phyloP scores from a whole-genome alignment of 2,113 vertebrate species.

The Chionomys nivalis region DNA sequence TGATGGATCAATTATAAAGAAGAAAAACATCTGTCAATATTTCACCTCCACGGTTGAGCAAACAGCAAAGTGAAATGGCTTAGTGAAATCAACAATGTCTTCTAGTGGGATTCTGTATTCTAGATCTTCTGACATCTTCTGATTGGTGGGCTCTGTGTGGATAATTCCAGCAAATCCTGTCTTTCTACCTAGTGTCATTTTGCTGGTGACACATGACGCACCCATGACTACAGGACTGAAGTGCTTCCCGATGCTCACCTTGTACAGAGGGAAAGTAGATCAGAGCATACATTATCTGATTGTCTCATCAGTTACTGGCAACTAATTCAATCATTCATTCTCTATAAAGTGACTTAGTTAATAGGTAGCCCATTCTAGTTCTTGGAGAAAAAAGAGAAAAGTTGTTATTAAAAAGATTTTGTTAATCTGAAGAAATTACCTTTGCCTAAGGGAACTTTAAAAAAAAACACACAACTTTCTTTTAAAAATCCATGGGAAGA shows the following conservation, averaged over 20 bases:
- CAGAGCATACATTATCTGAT: not conserved
- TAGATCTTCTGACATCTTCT: not conserved
- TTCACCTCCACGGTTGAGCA: constrained; percentile 19
- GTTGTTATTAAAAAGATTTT: not conserved
- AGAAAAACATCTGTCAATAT: not conserved
- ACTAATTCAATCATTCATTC: constrained; percentile 35
- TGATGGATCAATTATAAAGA: constrained; percentile 30
- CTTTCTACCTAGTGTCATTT: not conserved
- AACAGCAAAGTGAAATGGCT: not conserved
- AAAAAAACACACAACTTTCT: not conserved
- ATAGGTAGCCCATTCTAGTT: not conserved
- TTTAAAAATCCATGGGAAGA: not conserved
- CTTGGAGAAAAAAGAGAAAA: not conserved
- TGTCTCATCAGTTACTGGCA: constrained; percentile 24
- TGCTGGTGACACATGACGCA: not conserved
- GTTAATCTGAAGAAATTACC: not conserved
- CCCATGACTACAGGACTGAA: not conserved
- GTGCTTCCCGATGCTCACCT: not conserved
- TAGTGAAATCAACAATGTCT: not conserved
- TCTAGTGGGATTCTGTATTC: not conserved
- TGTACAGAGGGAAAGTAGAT: not conserved
- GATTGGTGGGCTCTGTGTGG: not conserved
- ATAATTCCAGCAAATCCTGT: not conserved
- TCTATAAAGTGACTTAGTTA: constrained; percentile 16
- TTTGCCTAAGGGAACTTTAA: constrained; percentile 2